phyloP scores from a whole-genome alignment of 2,113 vertebrate genomes.

The western clawed frog (Xenopus tropicalis) region DNA sequence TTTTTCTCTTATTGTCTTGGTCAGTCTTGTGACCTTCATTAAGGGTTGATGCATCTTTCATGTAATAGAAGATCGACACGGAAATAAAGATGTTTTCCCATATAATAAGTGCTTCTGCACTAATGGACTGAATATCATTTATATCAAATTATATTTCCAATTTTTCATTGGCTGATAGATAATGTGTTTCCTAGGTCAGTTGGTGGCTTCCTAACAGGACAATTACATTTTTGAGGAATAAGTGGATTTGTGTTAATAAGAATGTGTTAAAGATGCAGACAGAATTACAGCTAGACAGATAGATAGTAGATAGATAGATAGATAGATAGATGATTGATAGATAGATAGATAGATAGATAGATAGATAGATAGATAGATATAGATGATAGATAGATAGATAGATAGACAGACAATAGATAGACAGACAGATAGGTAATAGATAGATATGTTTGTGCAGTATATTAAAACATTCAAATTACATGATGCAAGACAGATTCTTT shows the following conservation, averaged over 20 bases:
- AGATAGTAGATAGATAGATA: too few relatives aligned
- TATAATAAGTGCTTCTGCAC: conserved; percentile 39
- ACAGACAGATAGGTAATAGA: too few relatives aligned
- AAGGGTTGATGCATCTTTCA: conserved; percentile 25
- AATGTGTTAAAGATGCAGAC: conserved; percentile 18
- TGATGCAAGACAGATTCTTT: too few relatives aligned
- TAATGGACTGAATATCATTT: conserved; percentile 42
- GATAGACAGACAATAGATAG: too few relatives aligned
- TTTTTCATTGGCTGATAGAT: conserved; percentile 44
- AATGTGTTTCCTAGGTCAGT: conserved; percentile 41
- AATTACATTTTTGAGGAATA: conserved; percentile 36
- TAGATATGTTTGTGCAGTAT: too few relatives aligned
- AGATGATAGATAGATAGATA: too few relatives aligned
- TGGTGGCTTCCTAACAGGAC: conserved; percentile 33
- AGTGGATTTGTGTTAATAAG: conserved; percentile 32
- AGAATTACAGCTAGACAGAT: background rate
- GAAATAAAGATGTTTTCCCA: conserved; percentile 44
- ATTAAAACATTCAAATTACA: too few relatives aligned
- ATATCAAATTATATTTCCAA: conserved; percentile 38
- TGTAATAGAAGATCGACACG: conserved; percentile 37
- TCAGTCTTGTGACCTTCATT: conserved; percentile 33
- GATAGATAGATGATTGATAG: too few relatives aligned
- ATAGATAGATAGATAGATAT: too few relatives aligned
- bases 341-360: too few relatives aligned
- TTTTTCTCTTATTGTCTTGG: conserved; percentile 29